Evolutionary conservation across 2,113 vertebrate genomes (phyloP).

Genomic region (Amphilophus citrinellus): DNA sequence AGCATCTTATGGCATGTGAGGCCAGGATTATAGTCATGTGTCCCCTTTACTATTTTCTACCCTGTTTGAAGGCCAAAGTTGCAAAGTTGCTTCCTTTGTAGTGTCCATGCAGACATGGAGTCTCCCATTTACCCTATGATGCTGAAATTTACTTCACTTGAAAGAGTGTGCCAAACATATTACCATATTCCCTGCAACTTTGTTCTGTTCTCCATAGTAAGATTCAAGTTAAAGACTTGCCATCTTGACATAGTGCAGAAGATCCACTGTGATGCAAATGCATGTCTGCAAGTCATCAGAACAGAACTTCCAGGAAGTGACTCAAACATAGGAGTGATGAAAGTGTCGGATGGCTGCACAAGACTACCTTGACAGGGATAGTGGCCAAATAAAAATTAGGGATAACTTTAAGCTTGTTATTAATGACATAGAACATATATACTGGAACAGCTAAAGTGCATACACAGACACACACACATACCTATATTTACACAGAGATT

Average conservation of each 20-base stretch:
- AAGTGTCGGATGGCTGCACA: background rate
- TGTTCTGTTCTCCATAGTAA: background rate
- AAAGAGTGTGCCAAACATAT: no score
- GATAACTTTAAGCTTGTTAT: background rate
- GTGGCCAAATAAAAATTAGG: background rate
- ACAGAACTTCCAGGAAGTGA: background rate
- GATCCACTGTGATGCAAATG: background rate
- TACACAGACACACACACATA: conserved; percentile 19
- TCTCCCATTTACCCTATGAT: background rate
- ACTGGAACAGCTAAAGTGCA: background rate
- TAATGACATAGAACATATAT: background rate
- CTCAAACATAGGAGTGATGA: background rate
- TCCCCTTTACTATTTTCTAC: background rate
- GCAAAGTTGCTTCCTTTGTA: background rate
- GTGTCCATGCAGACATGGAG: no score
- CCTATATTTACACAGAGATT: conserved; percentile 29
- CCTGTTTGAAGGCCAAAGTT: background rate
- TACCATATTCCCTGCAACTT: background rate
- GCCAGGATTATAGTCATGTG: background rate
- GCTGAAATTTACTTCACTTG: background rate
- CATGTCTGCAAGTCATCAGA: background rate
- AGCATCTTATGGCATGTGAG: background rate
- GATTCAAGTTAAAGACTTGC: background rate
- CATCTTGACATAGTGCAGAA: background rate
- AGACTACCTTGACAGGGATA: background rate